Conservation (phyloP, 2,888 invertebrate species). For the Laspeyria flexula region DNA sequence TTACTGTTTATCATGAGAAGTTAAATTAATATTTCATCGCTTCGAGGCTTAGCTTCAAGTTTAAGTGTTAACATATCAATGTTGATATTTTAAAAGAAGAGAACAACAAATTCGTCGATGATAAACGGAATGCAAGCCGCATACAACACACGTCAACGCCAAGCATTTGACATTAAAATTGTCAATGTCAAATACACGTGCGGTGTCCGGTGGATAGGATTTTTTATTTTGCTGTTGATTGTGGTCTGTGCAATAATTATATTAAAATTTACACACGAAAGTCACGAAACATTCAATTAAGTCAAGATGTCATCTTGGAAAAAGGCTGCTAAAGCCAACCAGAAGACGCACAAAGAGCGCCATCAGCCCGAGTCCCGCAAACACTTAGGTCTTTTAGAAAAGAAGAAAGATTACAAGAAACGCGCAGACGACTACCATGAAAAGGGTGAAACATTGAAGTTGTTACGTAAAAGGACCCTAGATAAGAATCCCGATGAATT, state of each 20-base stretch:
- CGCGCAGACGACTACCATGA: slow-evolving; percentile 92
- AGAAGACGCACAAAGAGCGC: slow-evolving; percentile 93
- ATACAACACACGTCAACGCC: neutral
- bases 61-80: too few species aligned
- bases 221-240: neutral
- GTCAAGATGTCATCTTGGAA: slow-evolving; percentile 94
- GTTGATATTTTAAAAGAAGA: too few species aligned
- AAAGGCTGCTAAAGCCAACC: slow-evolving; percentile 94
- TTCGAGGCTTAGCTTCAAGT: too few species aligned
- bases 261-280: too few species aligned
- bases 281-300: too few species aligned
- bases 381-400: slow-evolving; percentile 93
- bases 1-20: too few species aligned
- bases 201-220: neutral
- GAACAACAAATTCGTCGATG: too few species aligned
- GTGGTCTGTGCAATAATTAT: too few species aligned
- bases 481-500: slow-evolving; percentile 99
- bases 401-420: slow-evolving; percentile 94
- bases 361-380: slow-evolving; percentile 92
- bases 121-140: neutral
- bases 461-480: slow-evolving; percentile 93
- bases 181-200: slow-evolving; percentile 5
- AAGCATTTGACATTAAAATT: neutral
- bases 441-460: slow-evolving; percentile 93
- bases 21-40: too few species aligned